Base-by-base conservation (phyloP, 2,888 invertebrate species). In the Ganaspis brasiliensis region DNA sequence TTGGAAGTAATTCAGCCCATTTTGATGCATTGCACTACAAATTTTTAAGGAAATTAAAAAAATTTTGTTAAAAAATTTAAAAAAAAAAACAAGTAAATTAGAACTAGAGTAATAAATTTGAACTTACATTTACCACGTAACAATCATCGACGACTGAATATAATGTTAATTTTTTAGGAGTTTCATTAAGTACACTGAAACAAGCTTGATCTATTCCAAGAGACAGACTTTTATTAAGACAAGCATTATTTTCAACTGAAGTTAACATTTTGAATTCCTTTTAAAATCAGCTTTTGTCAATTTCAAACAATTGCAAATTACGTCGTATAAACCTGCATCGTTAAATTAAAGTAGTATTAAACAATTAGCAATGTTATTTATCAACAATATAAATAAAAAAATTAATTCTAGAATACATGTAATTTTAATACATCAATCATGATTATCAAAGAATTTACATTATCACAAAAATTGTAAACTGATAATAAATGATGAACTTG, bases 161-260 rank as follows among this genome's bases (percentile, higher is more conserved):
- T 3, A 91, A 81, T 10, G 80, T 79, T 6, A 87, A 72, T 12
- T 78, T 10, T 4, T 49, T 72, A 61, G 82, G 59, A 56, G 84
- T 85, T 2, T 83, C 16, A 73, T 90, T 91, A 4, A 85, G 0
- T 63, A 91, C 82, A 16, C 81, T 88, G 0, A 91, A 82, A 78
- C 90, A 91, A 2, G 91, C 91, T 73, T 90, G 78, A 24, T 91
- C 91, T 67, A 91, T 84, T 9, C 84, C 85, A n/a, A 91, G 86
- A 3, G 82, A 77, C 40, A 57, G 74, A 45, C 86, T 87, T 10
- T 80, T 26, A 76, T 84, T 73, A 0, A 81, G 52, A 70, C 89
- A 89, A 70, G 81, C 72, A 70, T 77, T 76, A 55, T 31, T 52
- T 35, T 70, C 24, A 37, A 10, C 12, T 14, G 14, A 9, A n/a